phyloP scores from a whole-genome alignment of 2,888 invertebrate genomes.

The Lasioglossum malachurum region DNA sequence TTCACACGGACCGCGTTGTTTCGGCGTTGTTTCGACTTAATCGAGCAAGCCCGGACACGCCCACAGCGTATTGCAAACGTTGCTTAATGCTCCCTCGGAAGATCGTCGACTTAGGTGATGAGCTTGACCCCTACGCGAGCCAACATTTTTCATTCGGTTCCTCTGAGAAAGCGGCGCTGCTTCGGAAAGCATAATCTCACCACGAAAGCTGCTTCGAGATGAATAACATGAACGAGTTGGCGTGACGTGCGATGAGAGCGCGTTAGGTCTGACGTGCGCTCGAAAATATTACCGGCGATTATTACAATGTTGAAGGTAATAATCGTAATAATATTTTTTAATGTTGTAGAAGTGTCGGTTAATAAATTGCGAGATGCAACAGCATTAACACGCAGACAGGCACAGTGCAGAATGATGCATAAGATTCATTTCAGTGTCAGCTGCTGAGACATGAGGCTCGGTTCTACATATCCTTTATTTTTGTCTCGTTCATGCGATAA shows the following conservation, averaged over 20 bases:
- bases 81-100: conserved; percentile 21
- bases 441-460: neutral
- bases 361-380: neutral
- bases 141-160: conserved; percentile 21
- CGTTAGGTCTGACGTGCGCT: neutral
- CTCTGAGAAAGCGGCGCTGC: conserved; percentile 13
- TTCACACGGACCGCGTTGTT: conserved; percentile 12
- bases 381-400: neutral
- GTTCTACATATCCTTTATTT: neutral
- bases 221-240: conserved; percentile 10
- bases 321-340: neutral
- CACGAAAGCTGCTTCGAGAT: conserved; percentile 16
- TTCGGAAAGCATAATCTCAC: conserved; percentile 12
- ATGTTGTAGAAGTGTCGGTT: neutral
- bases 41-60: conserved; percentile 24
- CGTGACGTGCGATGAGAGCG: neutral
- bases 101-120: conserved; percentile 19
- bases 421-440: neutral
- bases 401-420: neutral
- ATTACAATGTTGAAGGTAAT: neutral
- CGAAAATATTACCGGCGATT: neutral
- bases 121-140: conserved; percentile 6
- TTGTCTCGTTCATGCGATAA: neutral
- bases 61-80: conserved; percentile 21
- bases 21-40: conserved; percentile 18